Evolutionary conservation across 2,113 vertebrate species (phyloP).

Genomic region (Brachypodius melanocephalos): DNA sequence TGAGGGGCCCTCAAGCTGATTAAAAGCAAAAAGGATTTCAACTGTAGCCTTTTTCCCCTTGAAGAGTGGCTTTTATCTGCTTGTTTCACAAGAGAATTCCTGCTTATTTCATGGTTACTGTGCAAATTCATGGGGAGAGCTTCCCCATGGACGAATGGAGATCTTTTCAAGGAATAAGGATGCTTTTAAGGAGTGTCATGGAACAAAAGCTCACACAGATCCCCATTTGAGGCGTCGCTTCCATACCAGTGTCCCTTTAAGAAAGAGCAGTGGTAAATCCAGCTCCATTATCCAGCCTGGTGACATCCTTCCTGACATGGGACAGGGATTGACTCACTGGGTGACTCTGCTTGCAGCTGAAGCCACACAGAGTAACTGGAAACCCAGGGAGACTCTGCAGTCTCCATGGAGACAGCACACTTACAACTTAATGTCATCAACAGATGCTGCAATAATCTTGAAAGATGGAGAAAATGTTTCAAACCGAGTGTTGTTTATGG

Average conservation of each 20-base stretch:
- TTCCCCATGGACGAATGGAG: background rate
- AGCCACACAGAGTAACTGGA: constrained; percentile 35
- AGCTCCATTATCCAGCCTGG: background rate
- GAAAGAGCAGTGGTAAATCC: background rate
- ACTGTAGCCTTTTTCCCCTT: background rate
- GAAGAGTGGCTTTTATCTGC: background rate
- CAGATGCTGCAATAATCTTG: constrained; percentile 61
- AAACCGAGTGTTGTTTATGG: constrained; percentile 3
- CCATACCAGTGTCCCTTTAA: background rate
- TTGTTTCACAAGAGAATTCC: background rate
- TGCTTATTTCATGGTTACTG: background rate
- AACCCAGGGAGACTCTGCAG: constrained; percentile 14
- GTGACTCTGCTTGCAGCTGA: constrained; percentile 5
- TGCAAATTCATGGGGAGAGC: background rate
- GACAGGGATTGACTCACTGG: background rate
- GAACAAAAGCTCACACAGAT: background rate
- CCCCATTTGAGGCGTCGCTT: background rate
- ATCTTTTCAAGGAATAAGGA: background rate
- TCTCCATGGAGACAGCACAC: constrained; percentile 73
- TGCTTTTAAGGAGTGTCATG: background rate
- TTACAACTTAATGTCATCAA: constrained; percentile 58
- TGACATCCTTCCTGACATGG: background rate
- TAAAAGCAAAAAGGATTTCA: background rate
- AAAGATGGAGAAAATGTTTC: constrained; percentile 52
- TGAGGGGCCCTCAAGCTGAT: background rate